These are phyloP conservation scores for Halichoerus grypus DNA, from an alignment of 2,113 vertebrate species.

Conservation along the genomic window DNA sequence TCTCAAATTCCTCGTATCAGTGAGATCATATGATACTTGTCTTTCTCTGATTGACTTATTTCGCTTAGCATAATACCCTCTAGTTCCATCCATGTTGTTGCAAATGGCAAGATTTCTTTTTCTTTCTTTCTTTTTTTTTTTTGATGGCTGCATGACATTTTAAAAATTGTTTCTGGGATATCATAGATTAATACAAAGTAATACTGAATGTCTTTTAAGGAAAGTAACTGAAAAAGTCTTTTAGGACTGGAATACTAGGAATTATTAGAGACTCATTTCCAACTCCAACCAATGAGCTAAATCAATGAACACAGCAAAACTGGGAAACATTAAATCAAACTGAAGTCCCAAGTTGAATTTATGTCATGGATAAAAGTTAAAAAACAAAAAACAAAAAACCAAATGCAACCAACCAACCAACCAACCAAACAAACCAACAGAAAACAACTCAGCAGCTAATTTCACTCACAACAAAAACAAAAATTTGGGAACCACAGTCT, in stretches of 20 bases:
- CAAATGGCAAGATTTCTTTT: too few species aligned
- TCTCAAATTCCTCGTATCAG: too few species aligned
- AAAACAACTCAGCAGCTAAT: not conserved
- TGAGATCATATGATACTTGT: too few species aligned
- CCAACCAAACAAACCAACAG: not conserved
- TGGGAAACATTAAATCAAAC: not conserved
- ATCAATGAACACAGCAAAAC: not conserved
- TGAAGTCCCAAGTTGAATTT: not conserved
- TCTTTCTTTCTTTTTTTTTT: too few species aligned
- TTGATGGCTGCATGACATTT: not conserved
- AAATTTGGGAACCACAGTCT: not conserved
- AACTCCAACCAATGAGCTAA: not conserved
- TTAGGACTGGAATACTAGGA: not conserved
- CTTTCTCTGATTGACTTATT: too few species aligned
- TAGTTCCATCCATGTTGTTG: too few species aligned
- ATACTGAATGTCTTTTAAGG: not conserved
- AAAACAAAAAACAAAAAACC: not conserved
- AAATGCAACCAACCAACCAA: not conserved
- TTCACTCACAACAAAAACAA: not conserved
- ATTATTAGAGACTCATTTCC: not conserved
- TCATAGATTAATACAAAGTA: not conserved
- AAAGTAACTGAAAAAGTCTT: not conserved
- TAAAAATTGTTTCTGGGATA: not conserved
- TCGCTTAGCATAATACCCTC: too few species aligned
- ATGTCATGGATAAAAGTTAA: not conserved